phyloP scores from a whole-genome alignment of 2,797 vertebrate species.

The Chanos chanos region DNA sequence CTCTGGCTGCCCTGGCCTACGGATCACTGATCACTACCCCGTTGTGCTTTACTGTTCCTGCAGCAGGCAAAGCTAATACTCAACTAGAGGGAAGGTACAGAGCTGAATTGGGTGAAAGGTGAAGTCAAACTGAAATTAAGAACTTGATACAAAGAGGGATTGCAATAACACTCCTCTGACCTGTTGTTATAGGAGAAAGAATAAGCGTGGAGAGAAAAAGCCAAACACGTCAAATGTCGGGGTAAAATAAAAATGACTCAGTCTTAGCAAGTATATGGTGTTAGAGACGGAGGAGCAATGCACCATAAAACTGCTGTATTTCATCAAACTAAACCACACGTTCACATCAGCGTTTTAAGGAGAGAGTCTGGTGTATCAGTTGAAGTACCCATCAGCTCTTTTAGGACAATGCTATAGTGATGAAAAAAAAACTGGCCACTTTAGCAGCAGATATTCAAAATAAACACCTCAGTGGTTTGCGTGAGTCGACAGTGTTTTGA shows the following conservation, averaged over 20 bases:
- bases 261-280: conserved; percentile 17
- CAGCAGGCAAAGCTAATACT: conserved; percentile 31
- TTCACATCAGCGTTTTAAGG: too few relatives aligned
- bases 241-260: conserved; percentile 8
- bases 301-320: too few relatives aligned
- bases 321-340: too few relatives aligned
- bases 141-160: conserved; percentile 40
- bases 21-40: conserved; percentile 53
- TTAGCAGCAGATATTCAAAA: too few relatives aligned
- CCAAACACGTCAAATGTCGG: not conserved
- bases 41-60: conserved; percentile 38
- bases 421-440: too few relatives aligned
- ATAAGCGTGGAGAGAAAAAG: not conserved
- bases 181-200: conserved; percentile 18
- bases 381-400: too few relatives aligned
- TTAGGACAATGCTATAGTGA: too few relatives aligned
- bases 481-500: too few relatives aligned
- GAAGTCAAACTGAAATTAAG: conserved; percentile 35
- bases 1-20: conserved; percentile 42
- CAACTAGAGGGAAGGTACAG: not conserved
- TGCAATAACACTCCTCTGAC: conserved; percentile 41
- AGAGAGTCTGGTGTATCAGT: too few relatives aligned
- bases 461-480: conserved; percentile 33
- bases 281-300: conserved; percentile 34
- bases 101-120: conserved; percentile 29